Evolutionary conservation across 2,888 invertebrate species (phyloP), one percentile per base, ranked within the genome.

Genomic region (Eudemis profundana): DNA sequence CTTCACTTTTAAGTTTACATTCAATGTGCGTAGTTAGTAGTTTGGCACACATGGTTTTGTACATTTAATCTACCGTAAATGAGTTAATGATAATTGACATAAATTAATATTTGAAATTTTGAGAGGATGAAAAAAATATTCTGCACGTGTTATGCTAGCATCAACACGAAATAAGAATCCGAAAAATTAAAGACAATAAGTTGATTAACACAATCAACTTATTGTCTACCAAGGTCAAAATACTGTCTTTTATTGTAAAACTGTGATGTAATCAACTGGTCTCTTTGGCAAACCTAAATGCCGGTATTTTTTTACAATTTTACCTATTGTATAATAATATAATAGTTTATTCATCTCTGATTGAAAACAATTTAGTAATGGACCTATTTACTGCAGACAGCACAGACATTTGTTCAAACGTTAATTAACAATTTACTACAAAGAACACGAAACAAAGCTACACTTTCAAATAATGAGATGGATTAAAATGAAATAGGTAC

Each of bases 1-100:
- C 27, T 42, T n/a, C 7, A 29, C 40, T 14, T 21, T 7, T 29
- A 15, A 17, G 54, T 42, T n/a, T n/a, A n/a, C n/a, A n/a, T n/a
- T n/a, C n/a, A n/a, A n/a, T n/a, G n/a, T n/a, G n/a, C n/a, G n/a
- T n/a, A n/a, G n/a, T n/a, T n/a, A n/a, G 7, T 17, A 33, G 42
- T 21, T 44, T 14, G 2, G 19, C 29, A 14, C 23, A 59, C 10
- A 47, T 36, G 23, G 47, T 47, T 59, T 38, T 23, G 17, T 15
- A 47, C 36, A 23, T 23, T 36, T 23, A 38, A 5, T 10, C 23
- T 27, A 23, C 7, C 47, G 59, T 47, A 23, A 38, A 49, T 15
- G 19, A 44, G 44, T 17, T 17, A 17, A 42, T 27, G 42, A 42
- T 14, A 17, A 15, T 29, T 42, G 23, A 23, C 36, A 21, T 19